Conservation (phyloP, 2,797 vertebrate genomes). For the Glyptemys insculpta region DNA sequence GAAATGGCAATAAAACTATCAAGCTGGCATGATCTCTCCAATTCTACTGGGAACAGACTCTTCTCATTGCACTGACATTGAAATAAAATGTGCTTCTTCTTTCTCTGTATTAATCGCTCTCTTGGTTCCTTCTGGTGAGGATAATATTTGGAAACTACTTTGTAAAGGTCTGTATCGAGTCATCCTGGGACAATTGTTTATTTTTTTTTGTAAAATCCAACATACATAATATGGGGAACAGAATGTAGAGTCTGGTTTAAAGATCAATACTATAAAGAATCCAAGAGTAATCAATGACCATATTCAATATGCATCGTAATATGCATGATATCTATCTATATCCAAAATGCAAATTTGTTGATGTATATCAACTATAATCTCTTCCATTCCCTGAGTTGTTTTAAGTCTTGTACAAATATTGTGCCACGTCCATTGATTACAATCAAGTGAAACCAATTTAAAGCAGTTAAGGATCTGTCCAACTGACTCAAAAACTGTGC, state of each 20-base stretch:
- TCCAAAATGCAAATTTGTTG: background rate
- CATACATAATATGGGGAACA: background rate
- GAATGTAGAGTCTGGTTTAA: background rate
- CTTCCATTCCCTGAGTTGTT: background rate
- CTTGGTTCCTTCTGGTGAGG: background rate
- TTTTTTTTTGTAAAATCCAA: background rate
- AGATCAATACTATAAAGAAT: background rate
- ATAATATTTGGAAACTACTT: background rate
- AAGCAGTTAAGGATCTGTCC: conserved; percentile 2
- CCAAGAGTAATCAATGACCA: background rate
- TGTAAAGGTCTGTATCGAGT: background rate
- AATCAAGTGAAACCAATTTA: background rate
- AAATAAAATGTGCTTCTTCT: background rate
- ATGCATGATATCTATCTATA: background rate
- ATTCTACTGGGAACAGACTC: background rate
- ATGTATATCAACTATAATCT: background rate
- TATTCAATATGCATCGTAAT: background rate
- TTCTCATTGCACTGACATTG: background rate
- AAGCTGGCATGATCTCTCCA: background rate
- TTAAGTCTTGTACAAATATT: background rate
- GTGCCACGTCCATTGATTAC: background rate
- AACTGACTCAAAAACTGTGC: conserved; percentile 12
- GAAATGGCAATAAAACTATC: conserved; percentile 40
- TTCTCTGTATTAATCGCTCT: background rate
- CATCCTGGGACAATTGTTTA: background rate